A percentile compares a stretch with the other conserved stretches of the same genome.
Evolutionary conservation across 1,140 invertebrate species (phyloP).

Genomic region (Orchestia grillus): DNA sequence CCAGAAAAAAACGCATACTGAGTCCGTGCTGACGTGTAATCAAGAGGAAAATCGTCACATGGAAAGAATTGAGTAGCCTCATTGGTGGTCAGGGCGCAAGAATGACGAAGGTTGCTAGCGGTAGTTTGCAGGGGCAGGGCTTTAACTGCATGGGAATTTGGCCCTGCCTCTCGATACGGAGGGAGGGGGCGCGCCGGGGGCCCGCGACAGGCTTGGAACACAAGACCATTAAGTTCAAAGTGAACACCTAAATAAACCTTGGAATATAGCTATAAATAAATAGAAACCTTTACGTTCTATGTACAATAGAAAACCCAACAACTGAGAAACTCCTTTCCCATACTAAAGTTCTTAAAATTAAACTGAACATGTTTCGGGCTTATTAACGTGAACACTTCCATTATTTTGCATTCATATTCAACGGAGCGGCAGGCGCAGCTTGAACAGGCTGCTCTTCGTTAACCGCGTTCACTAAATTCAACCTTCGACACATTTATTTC

Average conservation of each 20-base stretch:
- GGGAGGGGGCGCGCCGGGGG: too few species aligned
- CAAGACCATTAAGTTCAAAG: neutral
- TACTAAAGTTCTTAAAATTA: neutral
- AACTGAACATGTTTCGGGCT: neutral
- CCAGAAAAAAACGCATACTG: too few species aligned
- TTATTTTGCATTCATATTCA: neutral
- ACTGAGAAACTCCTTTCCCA: neutral
- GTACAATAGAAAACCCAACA: constrained; percentile 1
- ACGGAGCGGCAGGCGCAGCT: neutral
- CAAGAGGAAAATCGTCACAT: too few species aligned
- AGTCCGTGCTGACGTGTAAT: too few species aligned
- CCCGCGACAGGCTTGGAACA: neutral
- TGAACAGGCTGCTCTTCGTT: neutral
- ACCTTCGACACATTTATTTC: neutral
- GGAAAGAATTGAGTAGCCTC: too few species aligned
- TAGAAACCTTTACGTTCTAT: neutral
- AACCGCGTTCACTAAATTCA: neutral
- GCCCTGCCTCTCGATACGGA: too few species aligned
- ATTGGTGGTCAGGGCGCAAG: too few species aligned
- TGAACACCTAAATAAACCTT: neutral
- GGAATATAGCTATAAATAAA: neutral
- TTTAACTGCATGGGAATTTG: too few species aligned
- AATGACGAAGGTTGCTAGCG: too few species aligned
- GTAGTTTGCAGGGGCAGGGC: too few species aligned
- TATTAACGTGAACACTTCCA: neutral